These are phyloP conservation scores for Phortica magna DNA, from an alignment of 2,888 invertebrate genomes.

Conservation along the genomic window DNA sequence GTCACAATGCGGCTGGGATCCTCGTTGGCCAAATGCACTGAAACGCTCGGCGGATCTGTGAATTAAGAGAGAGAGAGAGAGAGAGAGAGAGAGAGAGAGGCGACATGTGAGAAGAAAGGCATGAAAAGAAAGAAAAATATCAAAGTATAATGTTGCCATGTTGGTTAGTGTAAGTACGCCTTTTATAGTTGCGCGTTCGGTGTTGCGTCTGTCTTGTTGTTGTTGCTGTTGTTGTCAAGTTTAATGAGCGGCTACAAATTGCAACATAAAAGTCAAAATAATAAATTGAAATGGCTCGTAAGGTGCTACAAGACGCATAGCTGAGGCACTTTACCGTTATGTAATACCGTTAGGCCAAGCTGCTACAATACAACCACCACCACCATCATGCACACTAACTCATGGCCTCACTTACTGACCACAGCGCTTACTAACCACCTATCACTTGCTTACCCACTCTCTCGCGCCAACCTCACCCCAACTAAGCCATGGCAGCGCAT, in stretches of 20 bases:
- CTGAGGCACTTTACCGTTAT: conserved; percentile 41
- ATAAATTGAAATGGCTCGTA: conserved; percentile 73
- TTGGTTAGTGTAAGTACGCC: conserved; percentile 23
- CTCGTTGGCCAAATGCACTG: conserved; percentile 83
- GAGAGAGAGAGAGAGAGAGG: too few relatives aligned
- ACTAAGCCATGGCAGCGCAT: too few relatives aligned
- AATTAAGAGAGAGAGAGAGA: too few relatives aligned
- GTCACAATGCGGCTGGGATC: conserved; percentile 82
- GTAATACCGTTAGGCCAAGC: conserved; percentile 68
- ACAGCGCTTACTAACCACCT: not conserved
- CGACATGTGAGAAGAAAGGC: not conserved
- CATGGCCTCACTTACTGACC: conserved; percentile 2
- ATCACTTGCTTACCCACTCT: not conserved
- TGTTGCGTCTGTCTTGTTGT: not conserved
- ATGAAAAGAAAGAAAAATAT: conserved; percentile 5
- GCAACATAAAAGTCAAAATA: conserved; percentile 72
- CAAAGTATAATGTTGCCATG: conserved; percentile 17
- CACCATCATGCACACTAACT: not conserved
- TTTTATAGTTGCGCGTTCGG: not conserved
- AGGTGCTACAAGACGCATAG: conserved; percentile 52
- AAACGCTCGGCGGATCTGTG: conserved; percentile 89
- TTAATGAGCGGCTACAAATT: conserved; percentile 73
- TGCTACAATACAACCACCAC: conserved; percentile 43
- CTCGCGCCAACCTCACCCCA: too few relatives aligned
- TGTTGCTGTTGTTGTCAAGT: conserved; percentile 49